Conservation (phyloP, 30 jellyfish, hydroid and myxozoan species). For the Cassiopea andromeda region DNA sequence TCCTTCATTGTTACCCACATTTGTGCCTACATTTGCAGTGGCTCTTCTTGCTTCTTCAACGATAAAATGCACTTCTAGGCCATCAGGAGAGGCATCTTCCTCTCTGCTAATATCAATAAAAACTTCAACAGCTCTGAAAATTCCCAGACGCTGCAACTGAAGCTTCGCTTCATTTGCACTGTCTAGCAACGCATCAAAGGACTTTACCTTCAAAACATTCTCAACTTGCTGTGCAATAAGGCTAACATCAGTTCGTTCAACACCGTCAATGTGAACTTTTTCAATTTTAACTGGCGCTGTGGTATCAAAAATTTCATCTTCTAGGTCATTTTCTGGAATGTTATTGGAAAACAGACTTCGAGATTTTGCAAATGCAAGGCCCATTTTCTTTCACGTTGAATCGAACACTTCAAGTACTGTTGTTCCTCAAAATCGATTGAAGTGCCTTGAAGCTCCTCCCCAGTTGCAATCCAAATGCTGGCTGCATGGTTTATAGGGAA, state of each 20-base stretch:
- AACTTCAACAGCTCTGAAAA: slow-evolving; percentile 85
- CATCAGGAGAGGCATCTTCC: slow-evolving; percentile 69
- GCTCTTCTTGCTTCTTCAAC: slow-evolving; percentile 79
- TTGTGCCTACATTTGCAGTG: slow-evolving; percentile 87
- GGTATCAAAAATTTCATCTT: slow-evolving; percentile 57
- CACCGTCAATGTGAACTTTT: slow-evolving; percentile 92
- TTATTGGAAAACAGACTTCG: background rate
- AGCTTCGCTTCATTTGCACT: slow-evolving; percentile 82
- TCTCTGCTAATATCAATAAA: slow-evolving; percentile 81
- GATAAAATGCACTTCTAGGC: slow-evolving; percentile 82
- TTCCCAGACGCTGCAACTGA: slow-evolving; percentile 87
- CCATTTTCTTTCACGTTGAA: slow-evolving; percentile 3
- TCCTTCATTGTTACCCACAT: slow-evolving; percentile 95
- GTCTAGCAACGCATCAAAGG: slow-evolving; percentile 82
- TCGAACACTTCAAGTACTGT: too few relatives aligned
- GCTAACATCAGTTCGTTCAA: slow-evolving; percentile 61
- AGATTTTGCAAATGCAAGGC: slow-evolving; percentile 51
- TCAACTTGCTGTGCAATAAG: slow-evolving; percentile 77
- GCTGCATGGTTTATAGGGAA: too few relatives aligned
- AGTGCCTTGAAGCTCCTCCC: too few relatives aligned
- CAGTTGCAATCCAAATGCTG: too few relatives aligned
- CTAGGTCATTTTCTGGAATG: slow-evolving; percentile 18
- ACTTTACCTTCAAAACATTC: slow-evolving; percentile 66
- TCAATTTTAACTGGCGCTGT: slow-evolving; percentile 66
- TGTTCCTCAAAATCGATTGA: too few relatives aligned